These are phyloP conservation scores for Acrocyrtus sp. DNA, from an alignment of 2,888 invertebrate species.

Conservation along the genomic window DNA sequence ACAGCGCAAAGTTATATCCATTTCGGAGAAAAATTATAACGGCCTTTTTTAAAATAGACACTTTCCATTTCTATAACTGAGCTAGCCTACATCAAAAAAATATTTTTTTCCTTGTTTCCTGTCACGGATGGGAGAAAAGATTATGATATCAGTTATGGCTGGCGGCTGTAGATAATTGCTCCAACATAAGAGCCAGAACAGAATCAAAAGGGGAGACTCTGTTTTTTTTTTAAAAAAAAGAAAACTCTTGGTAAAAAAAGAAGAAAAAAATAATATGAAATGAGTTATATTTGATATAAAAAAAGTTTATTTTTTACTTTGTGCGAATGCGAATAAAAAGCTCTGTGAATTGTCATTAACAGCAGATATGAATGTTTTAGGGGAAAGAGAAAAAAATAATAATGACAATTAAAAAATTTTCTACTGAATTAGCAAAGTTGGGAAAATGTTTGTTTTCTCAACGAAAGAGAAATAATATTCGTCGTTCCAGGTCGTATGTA, in stretches of 20 bases:
- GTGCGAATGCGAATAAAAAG: neutral
- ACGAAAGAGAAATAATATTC: neutral
- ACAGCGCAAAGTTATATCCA: neutral
- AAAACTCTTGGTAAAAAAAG: neutral
- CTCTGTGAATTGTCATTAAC: neutral
- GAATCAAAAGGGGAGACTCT: slow-evolving; percentile 2
- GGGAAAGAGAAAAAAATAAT: slow-evolving; percentile 11
- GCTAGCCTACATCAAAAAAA: neutral
- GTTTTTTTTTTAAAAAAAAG: slow-evolving; percentile 1
- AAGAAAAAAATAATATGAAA: neutral
- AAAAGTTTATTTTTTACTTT: slow-evolving; percentile 6
- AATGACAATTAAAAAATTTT: slow-evolving; percentile 39
- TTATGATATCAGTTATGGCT: slow-evolving; percentile 50
- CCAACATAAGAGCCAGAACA: neutral
- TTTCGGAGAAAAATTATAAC: neutral
- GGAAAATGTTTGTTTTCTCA: neutral
- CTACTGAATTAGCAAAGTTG: slow-evolving; percentile 1
- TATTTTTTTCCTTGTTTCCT: slow-evolving; percentile 22
- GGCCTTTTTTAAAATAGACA: no score
- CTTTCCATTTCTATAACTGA: no score
- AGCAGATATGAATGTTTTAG: neutral
- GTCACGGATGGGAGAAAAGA: slow-evolving; percentile 40
- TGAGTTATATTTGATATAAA: neutral
- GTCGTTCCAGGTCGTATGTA: neutral
- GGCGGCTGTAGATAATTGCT: slow-evolving; percentile 49